Conservation (phyloP, 2,797 vertebrate species). For the Oryzias dopingdopingensis region DNA sequence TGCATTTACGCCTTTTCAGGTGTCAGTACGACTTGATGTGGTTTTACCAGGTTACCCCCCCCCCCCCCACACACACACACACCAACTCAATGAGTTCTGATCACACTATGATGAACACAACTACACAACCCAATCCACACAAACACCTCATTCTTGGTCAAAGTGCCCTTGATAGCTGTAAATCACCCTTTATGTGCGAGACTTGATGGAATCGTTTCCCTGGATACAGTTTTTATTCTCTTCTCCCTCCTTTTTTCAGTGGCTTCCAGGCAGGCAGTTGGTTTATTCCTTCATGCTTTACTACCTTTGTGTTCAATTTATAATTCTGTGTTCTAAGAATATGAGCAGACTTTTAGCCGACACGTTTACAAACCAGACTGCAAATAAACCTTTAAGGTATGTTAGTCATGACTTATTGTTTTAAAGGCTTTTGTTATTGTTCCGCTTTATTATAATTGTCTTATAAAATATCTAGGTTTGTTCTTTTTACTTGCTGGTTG, state of each 20-base stretch:
- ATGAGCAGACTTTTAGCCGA: conserved; percentile 12
- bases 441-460: no score
- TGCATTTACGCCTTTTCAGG: conserved; percentile 48
- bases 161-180: conserved; percentile 58
- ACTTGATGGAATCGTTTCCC: conserved; percentile 79
- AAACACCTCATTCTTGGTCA: conserved; percentile 60
- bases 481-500: no score
- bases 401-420: no score
- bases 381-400: conserved; percentile 4
- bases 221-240: conserved; percentile 54
- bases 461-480: no score
- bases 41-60: conserved; percentile 52
- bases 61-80: conserved; percentile 50
- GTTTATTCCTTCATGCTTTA: conserved; percentile 74
- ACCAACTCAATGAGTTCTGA: conserved; percentile 25
- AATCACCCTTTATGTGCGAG: conserved; percentile 74
- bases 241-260: conserved; percentile 44
- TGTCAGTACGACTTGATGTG: conserved; percentile 51
- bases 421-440: no score
- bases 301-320: conserved; percentile 67
- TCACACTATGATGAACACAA: conserved; percentile 19
- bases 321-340: conserved; percentile 60
- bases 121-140: conserved; percentile 25
- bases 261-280: conserved; percentile 67
- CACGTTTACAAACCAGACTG: no score